Evolutionary conservation across 92 coral and sea anemone genomes (phyloP).

Genomic region (Bergia puertoricense): DNA sequence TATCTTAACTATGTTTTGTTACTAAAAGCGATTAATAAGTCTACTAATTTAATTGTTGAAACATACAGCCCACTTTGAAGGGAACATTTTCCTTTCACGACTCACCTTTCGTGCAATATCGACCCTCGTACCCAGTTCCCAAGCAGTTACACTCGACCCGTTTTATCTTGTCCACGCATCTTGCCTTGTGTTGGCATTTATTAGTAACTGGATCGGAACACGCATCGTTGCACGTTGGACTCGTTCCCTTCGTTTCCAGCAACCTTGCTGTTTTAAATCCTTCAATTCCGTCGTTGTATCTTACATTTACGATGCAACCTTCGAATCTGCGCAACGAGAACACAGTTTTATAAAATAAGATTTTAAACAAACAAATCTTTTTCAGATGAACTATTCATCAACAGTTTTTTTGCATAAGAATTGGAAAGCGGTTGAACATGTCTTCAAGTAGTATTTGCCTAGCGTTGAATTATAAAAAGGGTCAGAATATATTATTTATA

Average conservation of each 20-base stretch:
- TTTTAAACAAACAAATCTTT: background rate
- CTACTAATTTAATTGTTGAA: background rate
- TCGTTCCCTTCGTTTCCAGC: conserved; percentile 49
- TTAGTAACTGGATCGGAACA: conserved; percentile 63
- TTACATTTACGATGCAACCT: conserved; percentile 74
- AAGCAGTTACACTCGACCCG: conserved; percentile 74
- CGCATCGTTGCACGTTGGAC: conserved; percentile 58
- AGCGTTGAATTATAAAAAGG: conserved; percentile 30
- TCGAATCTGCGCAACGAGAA: conserved; percentile 46
- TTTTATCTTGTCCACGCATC: conserved; percentile 63
- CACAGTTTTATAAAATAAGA: background rate
- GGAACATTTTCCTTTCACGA: background rate
- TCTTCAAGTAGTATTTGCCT: conserved; percentile 19
- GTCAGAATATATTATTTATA: conserved; percentile 39
- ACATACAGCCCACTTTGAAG: background rate
- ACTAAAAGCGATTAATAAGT: background rate
- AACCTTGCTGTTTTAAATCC: conserved; percentile 48
- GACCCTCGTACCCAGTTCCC: conserved; percentile 85
- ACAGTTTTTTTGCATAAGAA: background rate
- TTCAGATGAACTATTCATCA: background rate
- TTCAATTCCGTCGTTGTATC: conserved; percentile 21
- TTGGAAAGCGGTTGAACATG: background rate
- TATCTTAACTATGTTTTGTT: background rate
- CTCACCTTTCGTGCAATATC: conserved; percentile 71
- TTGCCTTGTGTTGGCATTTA: conserved; percentile 66